Percentiles rank a stretch among this genome's conserved stretches.
These are phyloP conservation scores for Sarcophaga carnaria DNA, from an alignment of 2,888 invertebrate species.

Conservation along the genomic window DNA sequence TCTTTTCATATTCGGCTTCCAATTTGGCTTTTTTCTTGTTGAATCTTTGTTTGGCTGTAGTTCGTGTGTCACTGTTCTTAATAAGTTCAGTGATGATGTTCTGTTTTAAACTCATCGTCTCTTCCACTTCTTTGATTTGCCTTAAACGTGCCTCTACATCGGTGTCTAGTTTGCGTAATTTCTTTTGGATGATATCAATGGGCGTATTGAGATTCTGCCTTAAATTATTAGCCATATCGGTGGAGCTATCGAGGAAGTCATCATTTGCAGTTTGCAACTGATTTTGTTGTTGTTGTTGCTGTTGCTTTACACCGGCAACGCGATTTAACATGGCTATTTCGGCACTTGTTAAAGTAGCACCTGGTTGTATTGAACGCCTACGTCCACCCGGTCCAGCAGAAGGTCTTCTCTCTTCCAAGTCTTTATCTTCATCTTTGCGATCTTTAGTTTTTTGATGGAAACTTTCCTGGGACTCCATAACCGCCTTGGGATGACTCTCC, in stretches of 20 bases:
- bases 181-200: constrained; percentile 78
- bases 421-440: constrained; percentile 38
- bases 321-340: constrained; percentile 84
- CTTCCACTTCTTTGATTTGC: constrained; percentile 87
- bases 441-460: constrained; percentile 72
- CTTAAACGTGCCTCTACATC: constrained; percentile 87
- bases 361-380: constrained; percentile 85
- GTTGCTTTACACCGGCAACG: constrained; percentile 82
- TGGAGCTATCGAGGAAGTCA: constrained; percentile 78
- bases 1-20: constrained; percentile 84
- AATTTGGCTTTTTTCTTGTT: constrained; percentile 85
- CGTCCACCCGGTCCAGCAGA: constrained; percentile 74
- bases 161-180: constrained; percentile 78
- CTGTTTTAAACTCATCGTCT: constrained; percentile 88
- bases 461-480: constrained; percentile 80
- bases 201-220: constrained; percentile 76
- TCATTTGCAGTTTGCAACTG: constrained; percentile 66
- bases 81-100: constrained; percentile 88
- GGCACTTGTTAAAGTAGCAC: constrained; percentile 84
- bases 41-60: constrained; percentile 84
- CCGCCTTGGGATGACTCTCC: constrained; percentile 81
- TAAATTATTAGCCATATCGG: constrained; percentile 73
- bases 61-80: constrained; percentile 84
- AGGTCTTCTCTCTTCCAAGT: constrained; percentile 50
- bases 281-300: constrained; percentile 63